phyloP scores from a whole-genome alignment of 1,140 invertebrate genomes.

The Heliconius himera region DNA sequence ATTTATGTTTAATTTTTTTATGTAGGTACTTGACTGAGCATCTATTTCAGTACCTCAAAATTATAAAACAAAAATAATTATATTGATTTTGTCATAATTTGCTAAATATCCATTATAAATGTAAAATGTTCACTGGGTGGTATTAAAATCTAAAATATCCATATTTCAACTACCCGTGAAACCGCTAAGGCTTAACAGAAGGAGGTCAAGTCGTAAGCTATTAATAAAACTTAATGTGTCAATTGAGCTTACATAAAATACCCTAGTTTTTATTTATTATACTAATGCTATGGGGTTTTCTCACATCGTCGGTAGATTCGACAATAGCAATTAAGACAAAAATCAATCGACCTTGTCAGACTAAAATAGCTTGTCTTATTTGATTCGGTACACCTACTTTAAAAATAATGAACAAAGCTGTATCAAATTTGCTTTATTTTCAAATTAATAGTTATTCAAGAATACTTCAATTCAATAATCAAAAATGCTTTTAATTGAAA shows the following conservation, averaged over 20 bases:
- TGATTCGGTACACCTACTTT: not conserved
- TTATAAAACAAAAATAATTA: not conserved
- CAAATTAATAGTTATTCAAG: not conserved
- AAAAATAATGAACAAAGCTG: not conserved
- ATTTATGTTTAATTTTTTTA: not conserved
- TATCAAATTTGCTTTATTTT: not conserved
- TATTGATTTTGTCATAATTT: not conserved
- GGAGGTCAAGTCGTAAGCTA: constrained; percentile 4
- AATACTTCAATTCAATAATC: no score
- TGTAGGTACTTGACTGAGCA: not conserved
- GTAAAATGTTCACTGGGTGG: not conserved
- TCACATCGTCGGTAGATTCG: not conserved
- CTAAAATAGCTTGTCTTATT: not conserved
- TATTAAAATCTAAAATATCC: not conserved
- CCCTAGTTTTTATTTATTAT: not conserved
- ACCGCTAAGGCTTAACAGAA: not conserved
- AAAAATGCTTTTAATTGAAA: no score
- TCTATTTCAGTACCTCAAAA: not conserved
- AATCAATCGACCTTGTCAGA: not conserved
- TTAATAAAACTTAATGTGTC: constrained; percentile 11
- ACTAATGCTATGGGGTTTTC: not conserved
- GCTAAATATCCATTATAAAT: no score
- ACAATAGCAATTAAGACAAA: constrained; percentile 5
- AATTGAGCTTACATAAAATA: constrained; percentile 11
- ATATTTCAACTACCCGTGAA: not conserved